These are phyloP conservation scores for Intellagama lesueurii DNA, from an alignment of 2,797 vertebrate genomes.

Conservation along the genomic window DNA sequence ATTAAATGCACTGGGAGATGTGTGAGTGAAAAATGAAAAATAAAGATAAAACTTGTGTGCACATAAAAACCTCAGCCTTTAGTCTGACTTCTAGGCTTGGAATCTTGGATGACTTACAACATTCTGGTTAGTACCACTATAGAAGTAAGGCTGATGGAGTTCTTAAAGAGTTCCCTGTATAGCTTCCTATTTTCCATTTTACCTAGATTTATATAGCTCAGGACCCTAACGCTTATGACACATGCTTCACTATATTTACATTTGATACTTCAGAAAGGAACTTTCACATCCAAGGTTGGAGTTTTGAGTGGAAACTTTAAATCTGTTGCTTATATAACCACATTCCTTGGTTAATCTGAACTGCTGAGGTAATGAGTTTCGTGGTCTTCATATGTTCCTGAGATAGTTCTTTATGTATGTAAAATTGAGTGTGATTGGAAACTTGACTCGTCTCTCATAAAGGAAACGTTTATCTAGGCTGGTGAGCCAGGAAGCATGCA, in stretches of 20 bases:
- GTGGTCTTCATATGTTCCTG: constrained; percentile 74
- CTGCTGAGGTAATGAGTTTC: constrained; percentile 76
- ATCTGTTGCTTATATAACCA: constrained; percentile 72
- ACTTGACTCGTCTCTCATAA: constrained; percentile 55
- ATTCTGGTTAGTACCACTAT: neutral
- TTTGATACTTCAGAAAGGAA: constrained; percentile 60
- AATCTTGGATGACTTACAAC: neutral
- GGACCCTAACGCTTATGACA: constrained; percentile 55
- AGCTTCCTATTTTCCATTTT: constrained; percentile 50
- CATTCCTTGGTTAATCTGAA: constrained; percentile 76
- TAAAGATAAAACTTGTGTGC: neutral
- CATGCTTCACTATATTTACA: constrained; percentile 65
- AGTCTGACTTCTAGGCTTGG: neutral
- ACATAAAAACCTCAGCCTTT: neutral
- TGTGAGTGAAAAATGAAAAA: neutral
- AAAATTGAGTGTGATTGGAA: constrained; percentile 64
- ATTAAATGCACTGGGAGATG: neutral
- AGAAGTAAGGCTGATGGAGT: neutral
- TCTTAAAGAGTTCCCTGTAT: neutral
- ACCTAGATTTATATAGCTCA: constrained; percentile 36
- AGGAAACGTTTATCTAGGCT: constrained; percentile 70
- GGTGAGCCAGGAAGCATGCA: constrained; percentile 53
- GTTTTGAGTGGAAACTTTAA: constrained; percentile 72
- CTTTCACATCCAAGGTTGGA: constrained; percentile 68
- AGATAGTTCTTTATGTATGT: constrained; percentile 72